phyloP scores from a whole-genome alignment of 2,888 invertebrate species.

The Didymodactylos carnosus region DNA sequence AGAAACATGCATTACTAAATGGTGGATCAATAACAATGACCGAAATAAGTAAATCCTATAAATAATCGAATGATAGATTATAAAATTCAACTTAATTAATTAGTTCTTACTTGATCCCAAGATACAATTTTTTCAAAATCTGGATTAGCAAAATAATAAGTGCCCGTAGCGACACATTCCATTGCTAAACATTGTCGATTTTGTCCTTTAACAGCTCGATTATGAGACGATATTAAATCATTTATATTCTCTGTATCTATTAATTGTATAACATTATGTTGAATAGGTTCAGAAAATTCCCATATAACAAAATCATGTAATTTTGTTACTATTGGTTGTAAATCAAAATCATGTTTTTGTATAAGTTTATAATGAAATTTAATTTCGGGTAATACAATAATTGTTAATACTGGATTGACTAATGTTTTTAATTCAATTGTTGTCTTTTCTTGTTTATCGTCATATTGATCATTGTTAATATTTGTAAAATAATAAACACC shows the following conservation, averaged over 20 bases:
- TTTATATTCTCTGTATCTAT: not conserved
- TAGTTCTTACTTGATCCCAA: not conserved
- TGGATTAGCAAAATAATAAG: not conserved
- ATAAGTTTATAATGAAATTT: not conserved
- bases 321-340: conserved; percentile 23
- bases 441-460: no score
- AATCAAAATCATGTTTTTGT: not conserved
- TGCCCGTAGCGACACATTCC: not conserved
- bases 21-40: not conserved
- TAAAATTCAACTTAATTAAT: not conserved
- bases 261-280: not conserved
- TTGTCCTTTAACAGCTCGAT: not conserved
- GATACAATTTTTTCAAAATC: not conserved
- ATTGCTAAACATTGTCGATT: not conserved
- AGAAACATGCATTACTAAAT: not conserved
- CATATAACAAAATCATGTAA: conserved; percentile 32
- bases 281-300: conserved; percentile 22
- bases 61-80: not conserved
- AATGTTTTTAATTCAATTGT: no score
- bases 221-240: not conserved
- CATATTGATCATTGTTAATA: not conserved
- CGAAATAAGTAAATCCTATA: not conserved
- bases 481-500: not conserved
- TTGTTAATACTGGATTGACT: not conserved
- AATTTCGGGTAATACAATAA: not conserved